phyloP scores from a whole-genome alignment of 2,888 invertebrate genomes.

The Morpho deidamia region DNA sequence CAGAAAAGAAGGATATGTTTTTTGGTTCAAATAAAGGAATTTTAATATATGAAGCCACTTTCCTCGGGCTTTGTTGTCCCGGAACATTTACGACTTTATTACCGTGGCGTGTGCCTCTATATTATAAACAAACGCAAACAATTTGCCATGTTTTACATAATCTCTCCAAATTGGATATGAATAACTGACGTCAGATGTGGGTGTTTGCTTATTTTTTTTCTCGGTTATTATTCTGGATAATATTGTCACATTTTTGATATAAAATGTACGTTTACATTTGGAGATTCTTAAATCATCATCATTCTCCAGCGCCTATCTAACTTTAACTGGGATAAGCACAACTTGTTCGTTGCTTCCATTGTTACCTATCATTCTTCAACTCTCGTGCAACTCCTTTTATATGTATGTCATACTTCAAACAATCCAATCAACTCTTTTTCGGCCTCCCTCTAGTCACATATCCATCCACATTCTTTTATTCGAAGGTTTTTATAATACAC shows the following conservation, averaged over 20 bases:
- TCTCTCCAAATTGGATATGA: slow-evolving; percentile 52
- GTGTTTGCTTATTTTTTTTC: slow-evolving; percentile 10
- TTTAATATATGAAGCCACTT: slow-evolving; percentile 55
- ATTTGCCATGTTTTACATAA: slow-evolving; percentile 56
- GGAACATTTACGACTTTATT: slow-evolving; percentile 63
- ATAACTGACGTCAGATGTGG: slow-evolving; percentile 23
- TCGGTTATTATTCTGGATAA: neutral
- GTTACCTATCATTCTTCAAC: too few relatives aligned
- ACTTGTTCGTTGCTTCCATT: too few relatives aligned
- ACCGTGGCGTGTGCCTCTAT: slow-evolving; percentile 44
- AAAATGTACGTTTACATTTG: too few relatives aligned
- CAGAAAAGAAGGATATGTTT: slow-evolving; percentile 37
- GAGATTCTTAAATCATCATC: too few relatives aligned
- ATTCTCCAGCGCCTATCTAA: too few relatives aligned
- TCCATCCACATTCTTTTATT: too few relatives aligned
- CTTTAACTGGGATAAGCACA: too few relatives aligned
- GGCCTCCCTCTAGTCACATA: too few relatives aligned
- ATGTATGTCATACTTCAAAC: too few relatives aligned
- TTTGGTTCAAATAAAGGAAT: slow-evolving; percentile 47
- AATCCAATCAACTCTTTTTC: too few relatives aligned
- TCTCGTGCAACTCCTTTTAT: too few relatives aligned
- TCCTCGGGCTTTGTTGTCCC: slow-evolving; percentile 41
- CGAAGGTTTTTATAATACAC: too few relatives aligned
- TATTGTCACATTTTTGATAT: neutral
- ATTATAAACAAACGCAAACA: slow-evolving; percentile 55